These are phyloP conservation scores for Platanista minor DNA, from an alignment of 2,113 vertebrate species.

Conservation along the genomic window DNA sequence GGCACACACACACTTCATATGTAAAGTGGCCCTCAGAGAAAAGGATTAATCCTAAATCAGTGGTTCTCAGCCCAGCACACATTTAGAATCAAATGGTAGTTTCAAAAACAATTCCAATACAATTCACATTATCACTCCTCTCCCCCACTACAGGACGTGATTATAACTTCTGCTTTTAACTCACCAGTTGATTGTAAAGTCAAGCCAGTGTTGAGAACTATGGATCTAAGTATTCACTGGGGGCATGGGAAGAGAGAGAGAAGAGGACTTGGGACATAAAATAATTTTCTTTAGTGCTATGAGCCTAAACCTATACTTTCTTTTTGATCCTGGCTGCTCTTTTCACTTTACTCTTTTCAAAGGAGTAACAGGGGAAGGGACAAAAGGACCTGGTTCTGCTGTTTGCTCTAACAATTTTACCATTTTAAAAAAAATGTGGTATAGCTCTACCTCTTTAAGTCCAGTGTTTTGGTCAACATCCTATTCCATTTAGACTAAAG, in stretches of 20 bases:
- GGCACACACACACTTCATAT: not conserved
- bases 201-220: not conserved
- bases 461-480: not conserved
- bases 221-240: not conserved
- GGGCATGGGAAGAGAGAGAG: fast-evolving
- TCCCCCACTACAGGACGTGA: not conserved
- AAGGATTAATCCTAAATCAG: not conserved
- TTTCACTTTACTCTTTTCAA: not conserved
- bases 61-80: not conserved
- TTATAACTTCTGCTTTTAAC: not conserved
- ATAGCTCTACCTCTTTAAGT: not conserved
- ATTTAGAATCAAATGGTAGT: not conserved
- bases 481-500: not conserved
- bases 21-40: not conserved
- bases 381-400: not conserved
- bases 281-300: not conserved
- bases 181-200: not conserved
- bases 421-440: not conserved
- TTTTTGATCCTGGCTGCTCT: not conserved
- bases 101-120: not conserved
- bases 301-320: not conserved
- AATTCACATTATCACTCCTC: not conserved
- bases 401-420: not conserved
- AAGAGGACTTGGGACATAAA: not conserved
- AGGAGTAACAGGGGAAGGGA: not conserved